A percentile compares a stretch with the other conserved stretches of the same genome.
phyloP scores from a whole-genome alignment of 2,797 vertebrate genomes.

The Micromesistius poutassou region DNA sequence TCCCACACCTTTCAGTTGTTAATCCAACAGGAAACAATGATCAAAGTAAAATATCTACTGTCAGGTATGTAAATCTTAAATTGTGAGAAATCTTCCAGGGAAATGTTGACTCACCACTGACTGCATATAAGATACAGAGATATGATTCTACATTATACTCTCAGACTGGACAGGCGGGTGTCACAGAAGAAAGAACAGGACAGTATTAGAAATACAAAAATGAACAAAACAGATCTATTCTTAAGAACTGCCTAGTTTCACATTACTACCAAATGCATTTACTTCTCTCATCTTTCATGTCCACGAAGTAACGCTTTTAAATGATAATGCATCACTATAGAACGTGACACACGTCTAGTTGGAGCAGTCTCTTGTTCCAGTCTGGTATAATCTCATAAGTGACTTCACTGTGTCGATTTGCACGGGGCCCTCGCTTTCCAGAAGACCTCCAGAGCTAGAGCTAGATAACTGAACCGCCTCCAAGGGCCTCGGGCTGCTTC shows the following conservation, averaged over 20 bases:
- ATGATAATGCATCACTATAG: neutral
- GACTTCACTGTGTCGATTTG: too few relatives aligned
- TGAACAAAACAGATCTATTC: neutral
- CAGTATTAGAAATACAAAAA: neutral
- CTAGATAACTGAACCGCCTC: neutral
- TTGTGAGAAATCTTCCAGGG: too few relatives aligned
- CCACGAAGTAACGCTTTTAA: neutral
- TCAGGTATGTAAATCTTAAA: neutral
- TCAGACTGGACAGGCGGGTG: too few relatives aligned
- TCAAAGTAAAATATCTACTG: neutral
- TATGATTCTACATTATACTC: too few relatives aligned
- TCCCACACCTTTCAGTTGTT: neutral
- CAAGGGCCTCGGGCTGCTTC: neutral
- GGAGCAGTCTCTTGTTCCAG: neutral
- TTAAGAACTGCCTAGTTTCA: neutral
- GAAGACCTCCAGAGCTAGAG: too few relatives aligned
- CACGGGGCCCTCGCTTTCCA: too few relatives aligned
- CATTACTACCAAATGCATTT: neutral
- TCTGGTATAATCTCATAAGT: too few relatives aligned
- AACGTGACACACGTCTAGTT: conserved; percentile 8
- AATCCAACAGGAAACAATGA: too few relatives aligned
- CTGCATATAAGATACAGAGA: neutral
- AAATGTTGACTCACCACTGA: too few relatives aligned
- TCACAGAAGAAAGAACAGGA: neutral
- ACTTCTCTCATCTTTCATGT: neutral